Evolutionary conservation across 2,888 invertebrate species (phyloP).

Genomic region (Adineta ricciae): DNA sequence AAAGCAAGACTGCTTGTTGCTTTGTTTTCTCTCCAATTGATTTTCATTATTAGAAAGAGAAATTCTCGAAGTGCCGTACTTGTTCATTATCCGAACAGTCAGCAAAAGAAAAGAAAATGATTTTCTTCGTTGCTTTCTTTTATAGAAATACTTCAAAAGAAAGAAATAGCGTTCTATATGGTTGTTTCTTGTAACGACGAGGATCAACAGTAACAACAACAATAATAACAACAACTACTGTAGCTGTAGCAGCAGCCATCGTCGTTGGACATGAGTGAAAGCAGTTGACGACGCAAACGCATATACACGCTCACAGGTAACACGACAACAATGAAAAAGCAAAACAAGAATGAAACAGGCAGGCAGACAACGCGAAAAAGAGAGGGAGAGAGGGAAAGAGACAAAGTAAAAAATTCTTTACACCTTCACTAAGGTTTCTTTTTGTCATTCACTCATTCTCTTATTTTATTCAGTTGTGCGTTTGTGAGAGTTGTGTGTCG

Average conservation of each 20-base stretch:
- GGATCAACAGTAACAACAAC: not conserved
- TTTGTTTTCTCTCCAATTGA: not conserved
- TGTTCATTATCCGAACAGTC: not conserved
- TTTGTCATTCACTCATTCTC: not conserved
- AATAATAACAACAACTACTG: not conserved
- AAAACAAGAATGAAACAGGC: not conserved
- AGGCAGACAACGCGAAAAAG: not conserved
- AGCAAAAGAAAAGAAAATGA: not conserved
- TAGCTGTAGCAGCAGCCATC: not conserved
- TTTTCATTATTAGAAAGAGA: not conserved
- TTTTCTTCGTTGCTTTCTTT: not conserved
- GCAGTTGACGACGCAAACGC: not conserved
- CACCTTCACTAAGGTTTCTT: not conserved
- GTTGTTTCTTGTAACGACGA: not conserved
- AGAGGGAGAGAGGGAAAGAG: not conserved
- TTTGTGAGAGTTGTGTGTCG: not conserved
- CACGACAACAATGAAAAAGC: not conserved
- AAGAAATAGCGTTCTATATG: not conserved
- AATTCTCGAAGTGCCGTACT: not conserved
- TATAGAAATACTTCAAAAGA: not conserved
- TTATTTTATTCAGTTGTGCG: not conserved
- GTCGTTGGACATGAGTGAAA: not conserved
- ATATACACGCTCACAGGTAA: conserved; percentile 5
- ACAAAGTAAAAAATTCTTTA: not conserved
- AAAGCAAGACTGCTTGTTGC: too few relatives aligned